Evolutionary conservation across 2,888 invertebrate species (phyloP).

Genomic region (Adelphocoris suturalis): DNA sequence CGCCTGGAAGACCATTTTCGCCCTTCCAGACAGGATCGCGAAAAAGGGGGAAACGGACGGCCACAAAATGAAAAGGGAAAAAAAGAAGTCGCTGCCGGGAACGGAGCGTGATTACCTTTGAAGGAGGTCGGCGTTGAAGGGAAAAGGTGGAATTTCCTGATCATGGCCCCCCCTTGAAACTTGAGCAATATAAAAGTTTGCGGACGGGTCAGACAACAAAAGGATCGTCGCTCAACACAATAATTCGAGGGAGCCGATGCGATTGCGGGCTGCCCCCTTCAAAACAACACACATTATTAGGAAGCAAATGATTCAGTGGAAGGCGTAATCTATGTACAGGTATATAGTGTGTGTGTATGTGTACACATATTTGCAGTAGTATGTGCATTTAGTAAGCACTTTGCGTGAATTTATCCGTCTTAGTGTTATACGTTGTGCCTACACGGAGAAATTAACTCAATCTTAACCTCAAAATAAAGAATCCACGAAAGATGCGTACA

Average conservation of each 20-base stretch:
- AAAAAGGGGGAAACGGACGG: neutral
- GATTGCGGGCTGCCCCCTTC: no score
- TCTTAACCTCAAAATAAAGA: no score
- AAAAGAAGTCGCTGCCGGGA: neutral
- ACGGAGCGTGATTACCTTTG: neutral
- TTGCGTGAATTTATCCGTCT: no score
- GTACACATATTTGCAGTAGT: no score
- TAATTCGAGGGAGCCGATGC: neutral
- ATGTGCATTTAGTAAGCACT: no score
- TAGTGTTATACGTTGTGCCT: no score
- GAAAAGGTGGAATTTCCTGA: neutral
- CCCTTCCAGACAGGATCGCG: neutral
- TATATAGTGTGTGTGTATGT: no score
- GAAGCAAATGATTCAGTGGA: no score
- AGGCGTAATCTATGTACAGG: no score
- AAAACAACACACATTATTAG: no score
- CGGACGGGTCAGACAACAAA: neutral
- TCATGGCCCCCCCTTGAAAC: neutral
- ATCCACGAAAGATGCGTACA: no score
- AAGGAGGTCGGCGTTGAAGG: neutral
- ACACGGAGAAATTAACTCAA: no score
- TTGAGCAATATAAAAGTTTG: constrained; percentile 13
- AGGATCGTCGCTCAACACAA: neutral
- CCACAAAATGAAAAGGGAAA: neutral
- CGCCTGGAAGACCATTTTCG: constrained; percentile 33